Conservation (phyloP, 2,113 vertebrate species). For the Pelecanus crispus region DNA sequence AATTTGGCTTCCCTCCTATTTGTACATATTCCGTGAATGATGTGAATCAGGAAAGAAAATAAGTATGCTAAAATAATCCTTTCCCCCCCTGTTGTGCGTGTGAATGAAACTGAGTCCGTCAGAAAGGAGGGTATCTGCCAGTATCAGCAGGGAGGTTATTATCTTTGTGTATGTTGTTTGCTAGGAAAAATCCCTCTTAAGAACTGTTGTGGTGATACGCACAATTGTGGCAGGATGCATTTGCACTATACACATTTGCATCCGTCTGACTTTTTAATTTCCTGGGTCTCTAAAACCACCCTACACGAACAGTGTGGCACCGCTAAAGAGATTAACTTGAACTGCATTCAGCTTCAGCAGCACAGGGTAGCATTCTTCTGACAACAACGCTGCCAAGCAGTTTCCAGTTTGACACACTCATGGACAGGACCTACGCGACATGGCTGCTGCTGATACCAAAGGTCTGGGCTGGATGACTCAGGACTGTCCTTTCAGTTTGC, state of each 20-base stretch:
- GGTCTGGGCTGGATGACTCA: background rate
- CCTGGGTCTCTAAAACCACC: background rate
- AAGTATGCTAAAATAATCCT: conserved; percentile 25
- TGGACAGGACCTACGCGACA: accelerated
- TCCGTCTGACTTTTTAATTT: background rate
- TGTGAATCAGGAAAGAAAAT: conserved; percentile 28
- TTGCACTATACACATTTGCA: background rate
- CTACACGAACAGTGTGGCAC: accelerated
- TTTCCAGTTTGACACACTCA: background rate
- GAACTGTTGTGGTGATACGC: background rate
- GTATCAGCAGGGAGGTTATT: conserved; percentile 16
- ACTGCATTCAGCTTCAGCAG: background rate
- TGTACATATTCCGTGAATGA: background rate
- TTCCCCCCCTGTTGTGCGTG: background rate
- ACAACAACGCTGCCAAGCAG: background rate
- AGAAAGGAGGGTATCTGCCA: conserved; percentile 23
- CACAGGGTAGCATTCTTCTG: background rate
- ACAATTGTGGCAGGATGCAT: background rate
- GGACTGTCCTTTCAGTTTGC: background rate
- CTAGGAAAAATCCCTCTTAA: conserved; percentile 3
- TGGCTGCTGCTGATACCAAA: background rate
- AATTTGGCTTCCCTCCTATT: conserved; percentile 27
- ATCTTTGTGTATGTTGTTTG: conserved; percentile 20
- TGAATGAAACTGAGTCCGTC: background rate
- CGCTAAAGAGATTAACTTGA: background rate